phyloP scores from a whole-genome alignment of 2,888 invertebrate genomes.

The Argyresthia goedartella region DNA sequence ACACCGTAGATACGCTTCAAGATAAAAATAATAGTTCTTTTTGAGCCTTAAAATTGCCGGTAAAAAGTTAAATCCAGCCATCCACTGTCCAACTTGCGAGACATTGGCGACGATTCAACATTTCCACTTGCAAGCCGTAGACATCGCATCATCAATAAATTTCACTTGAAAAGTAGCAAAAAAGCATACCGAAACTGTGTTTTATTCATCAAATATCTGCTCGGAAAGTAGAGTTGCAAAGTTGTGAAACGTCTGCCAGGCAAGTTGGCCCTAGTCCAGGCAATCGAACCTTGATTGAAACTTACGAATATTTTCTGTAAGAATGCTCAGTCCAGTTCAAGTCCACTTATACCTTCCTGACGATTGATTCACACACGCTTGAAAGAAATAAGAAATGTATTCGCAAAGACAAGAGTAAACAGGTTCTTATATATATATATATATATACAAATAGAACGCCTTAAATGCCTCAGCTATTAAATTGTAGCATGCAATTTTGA shows the following conservation, averaged over 20 bases:
- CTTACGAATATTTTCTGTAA: background rate
- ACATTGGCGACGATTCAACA: slow-evolving; percentile 32
- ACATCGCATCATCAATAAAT: slow-evolving; percentile 39
- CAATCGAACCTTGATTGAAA: slow-evolving; percentile 22
- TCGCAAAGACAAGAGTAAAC: no score
- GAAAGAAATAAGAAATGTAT: no score
- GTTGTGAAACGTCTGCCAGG: slow-evolving; percentile 41
- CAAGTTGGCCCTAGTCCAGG: slow-evolving; percentile 22
- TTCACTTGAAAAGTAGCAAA: slow-evolving; percentile 22
- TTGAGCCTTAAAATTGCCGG: no score
- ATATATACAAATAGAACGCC: no score
- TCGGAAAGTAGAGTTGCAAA: slow-evolving; percentile 36
- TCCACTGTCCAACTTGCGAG: slow-evolving; percentile 29
- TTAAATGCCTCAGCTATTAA: no score
- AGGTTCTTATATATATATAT: no score
- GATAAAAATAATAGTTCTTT: no score
- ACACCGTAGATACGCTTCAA: no score
- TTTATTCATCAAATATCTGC: slow-evolving; percentile 45
- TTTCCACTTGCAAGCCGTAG: slow-evolving; percentile 26
- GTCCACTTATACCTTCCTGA: background rate
- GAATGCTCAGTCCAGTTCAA: no score
- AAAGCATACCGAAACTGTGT: slow-evolving; percentile 27
- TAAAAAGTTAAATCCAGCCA: no score
- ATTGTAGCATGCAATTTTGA: no score
- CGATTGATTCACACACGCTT: no score